phyloP scores from a whole-genome alignment of 2,113 vertebrate species.

The Alexandromys fortis region DNA sequence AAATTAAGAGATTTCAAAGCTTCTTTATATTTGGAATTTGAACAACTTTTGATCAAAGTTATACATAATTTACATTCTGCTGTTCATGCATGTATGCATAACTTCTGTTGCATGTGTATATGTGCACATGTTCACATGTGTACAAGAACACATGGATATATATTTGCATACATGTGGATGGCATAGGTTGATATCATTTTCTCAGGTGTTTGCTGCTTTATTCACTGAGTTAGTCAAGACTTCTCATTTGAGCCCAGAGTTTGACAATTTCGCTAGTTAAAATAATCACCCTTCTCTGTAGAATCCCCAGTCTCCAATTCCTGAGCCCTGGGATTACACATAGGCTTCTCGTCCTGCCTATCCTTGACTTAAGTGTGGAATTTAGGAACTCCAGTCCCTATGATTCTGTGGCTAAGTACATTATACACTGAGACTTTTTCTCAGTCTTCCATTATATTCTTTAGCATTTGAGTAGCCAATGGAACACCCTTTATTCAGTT shows the following conservation, averaged over 20 bases:
- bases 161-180: background rate
- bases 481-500: background rate
- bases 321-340: background rate
- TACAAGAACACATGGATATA: too few species aligned
- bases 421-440: background rate
- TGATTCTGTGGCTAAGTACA: background rate
- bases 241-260: background rate
- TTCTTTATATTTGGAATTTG: background rate
- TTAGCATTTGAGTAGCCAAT: background rate
- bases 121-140: background rate
- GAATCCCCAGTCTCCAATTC: background rate
- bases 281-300: background rate
- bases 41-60: background rate
- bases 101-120: background rate
- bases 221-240: background rate
- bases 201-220: background rate
- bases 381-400: background rate
- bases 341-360: background rate
- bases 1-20: background rate
- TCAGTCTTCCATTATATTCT: background rate
- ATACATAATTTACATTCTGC: background rate
- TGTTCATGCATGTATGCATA: background rate
- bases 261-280: background rate
- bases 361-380: background rate
- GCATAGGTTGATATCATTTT: background rate